Evolutionary conservation across 1,140 invertebrate genomes (phyloP).

Genomic region (Odontomachus brunneus): DNA sequence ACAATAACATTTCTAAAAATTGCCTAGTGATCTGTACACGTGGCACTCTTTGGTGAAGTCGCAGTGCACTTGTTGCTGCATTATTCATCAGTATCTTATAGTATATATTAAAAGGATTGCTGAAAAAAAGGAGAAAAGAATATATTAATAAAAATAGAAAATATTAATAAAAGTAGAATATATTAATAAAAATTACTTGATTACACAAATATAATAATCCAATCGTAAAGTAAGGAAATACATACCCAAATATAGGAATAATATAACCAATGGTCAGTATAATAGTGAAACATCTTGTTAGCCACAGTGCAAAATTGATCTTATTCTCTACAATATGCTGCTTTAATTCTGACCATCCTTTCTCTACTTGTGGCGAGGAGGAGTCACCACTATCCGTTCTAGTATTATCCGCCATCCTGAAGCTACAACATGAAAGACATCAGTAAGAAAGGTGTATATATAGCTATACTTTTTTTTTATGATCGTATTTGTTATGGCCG

Average conservation of each 20-base stretch:
- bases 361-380: constrained; percentile 72
- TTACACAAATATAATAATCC: not conserved
- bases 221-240: constrained; percentile 57
- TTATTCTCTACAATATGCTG: constrained; percentile 92
- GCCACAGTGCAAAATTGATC: constrained; percentile 94
- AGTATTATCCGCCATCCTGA: constrained; percentile 80
- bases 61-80: constrained; percentile 96
- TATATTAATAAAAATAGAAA: not conserved
- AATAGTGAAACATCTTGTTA: constrained; percentile 92
- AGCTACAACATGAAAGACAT: not conserved
- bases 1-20: constrained; percentile 91
- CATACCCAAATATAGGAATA: constrained; percentile 95
- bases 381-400: no score
- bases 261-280: constrained; percentile 94
- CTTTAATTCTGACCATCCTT: constrained; percentile 88
- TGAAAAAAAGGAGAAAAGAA: constrained; percentile 81
- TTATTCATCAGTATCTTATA: constrained; percentile 96
- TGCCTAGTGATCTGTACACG: constrained; percentile 91
- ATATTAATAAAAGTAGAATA: not conserved
- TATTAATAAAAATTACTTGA: not conserved
- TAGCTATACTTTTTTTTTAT: not conserved
- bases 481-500: no score
- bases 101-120: constrained; percentile 93
- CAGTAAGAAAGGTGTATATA: not conserved
- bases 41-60: constrained; percentile 96